Percentiles rank a stretch among this genome's conserved stretches.
phyloP scores from a whole-genome alignment of 2,113 vertebrate species.

The Ochotona princeps region DNA sequence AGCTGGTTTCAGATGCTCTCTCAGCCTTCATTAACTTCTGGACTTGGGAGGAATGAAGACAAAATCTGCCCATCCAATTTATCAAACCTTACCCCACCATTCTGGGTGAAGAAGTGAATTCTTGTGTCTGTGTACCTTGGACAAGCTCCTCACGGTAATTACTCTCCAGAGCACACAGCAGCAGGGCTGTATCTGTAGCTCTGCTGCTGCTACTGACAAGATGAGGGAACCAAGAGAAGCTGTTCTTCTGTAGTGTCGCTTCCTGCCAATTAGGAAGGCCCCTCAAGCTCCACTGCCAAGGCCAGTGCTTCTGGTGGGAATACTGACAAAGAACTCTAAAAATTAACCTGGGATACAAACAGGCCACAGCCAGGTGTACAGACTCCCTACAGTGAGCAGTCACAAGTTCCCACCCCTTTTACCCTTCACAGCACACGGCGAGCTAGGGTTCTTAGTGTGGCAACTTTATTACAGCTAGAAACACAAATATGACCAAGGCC shows the following conservation, averaged over 20 bases:
- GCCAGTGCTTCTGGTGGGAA: constrained; percentile 21
- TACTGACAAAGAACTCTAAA: constrained; percentile 35
- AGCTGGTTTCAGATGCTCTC: not conserved
- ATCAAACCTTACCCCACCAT: not conserved
- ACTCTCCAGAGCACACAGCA: constrained; percentile 16
- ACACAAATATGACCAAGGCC: constrained; percentile 80
- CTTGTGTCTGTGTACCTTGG: constrained; percentile 12
- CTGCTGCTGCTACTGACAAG: not conserved
- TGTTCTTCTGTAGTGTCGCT: not conserved
- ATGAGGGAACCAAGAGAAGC: constrained; percentile 3
- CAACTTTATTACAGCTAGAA: constrained; percentile 87
- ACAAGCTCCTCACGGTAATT: not conserved
- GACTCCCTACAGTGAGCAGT: constrained; percentile 10
- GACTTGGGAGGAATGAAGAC: constrained; percentile 21
- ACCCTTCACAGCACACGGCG: constrained; percentile 70
- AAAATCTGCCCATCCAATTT: constrained; percentile 27
- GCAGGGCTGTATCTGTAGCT: not conserved
- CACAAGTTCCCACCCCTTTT: constrained; percentile 61
- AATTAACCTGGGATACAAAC: constrained; percentile 44
- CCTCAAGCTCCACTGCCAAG: not conserved
- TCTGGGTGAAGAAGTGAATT: constrained; percentile 4
- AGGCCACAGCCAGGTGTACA: not conserved
- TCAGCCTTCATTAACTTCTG: not conserved
- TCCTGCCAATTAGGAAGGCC: not conserved
- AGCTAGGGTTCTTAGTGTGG: constrained; percentile 81